These are phyloP conservation scores for Harpagifer antarcticus DNA, from an alignment of 2,797 vertebrate species.

Conservation along the genomic window DNA sequence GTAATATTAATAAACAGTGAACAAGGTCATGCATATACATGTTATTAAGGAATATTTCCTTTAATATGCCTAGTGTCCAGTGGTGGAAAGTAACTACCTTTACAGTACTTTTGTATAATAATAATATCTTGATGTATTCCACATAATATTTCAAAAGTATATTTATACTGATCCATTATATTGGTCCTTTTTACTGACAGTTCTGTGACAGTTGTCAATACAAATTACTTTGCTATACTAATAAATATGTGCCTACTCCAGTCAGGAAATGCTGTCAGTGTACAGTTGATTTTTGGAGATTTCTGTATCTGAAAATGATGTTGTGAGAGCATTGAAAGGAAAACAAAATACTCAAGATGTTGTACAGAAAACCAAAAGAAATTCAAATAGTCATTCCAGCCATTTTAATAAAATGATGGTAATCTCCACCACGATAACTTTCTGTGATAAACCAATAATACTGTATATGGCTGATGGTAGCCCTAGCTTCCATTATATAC, in stretches of 20 bases:
- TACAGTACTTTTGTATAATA: not conserved
- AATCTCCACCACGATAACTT: not conserved
- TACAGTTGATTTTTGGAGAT: not conserved
- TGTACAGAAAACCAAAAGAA: not conserved
- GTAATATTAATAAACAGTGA: not conserved
- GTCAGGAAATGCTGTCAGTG: not conserved
- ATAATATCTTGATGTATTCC: too few relatives aligned
- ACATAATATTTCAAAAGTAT: too few relatives aligned
- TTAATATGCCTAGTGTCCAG: not conserved
- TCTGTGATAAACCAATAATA: constrained; percentile 1
- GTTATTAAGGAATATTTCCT: not conserved
- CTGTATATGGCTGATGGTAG: not conserved
- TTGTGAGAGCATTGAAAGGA: not conserved
- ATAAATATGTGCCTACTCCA: not conserved
- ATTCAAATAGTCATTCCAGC: not conserved
- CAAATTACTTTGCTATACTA: not conserved
- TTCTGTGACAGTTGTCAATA: not conserved
- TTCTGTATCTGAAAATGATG: not conserved
- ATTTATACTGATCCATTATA: not conserved
- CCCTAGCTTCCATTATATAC: too few relatives aligned
- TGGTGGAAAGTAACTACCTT: not conserved
- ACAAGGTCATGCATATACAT: not conserved
- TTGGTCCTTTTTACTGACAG: not conserved
- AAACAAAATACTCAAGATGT: not conserved
- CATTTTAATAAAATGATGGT: too few relatives aligned